Percentiles rank a stretch among this genome's conserved stretches.
Evolutionary conservation across 2,113 vertebrate genomes (phyloP).

Genomic region (Tragelaphus buxtoni): DNA sequence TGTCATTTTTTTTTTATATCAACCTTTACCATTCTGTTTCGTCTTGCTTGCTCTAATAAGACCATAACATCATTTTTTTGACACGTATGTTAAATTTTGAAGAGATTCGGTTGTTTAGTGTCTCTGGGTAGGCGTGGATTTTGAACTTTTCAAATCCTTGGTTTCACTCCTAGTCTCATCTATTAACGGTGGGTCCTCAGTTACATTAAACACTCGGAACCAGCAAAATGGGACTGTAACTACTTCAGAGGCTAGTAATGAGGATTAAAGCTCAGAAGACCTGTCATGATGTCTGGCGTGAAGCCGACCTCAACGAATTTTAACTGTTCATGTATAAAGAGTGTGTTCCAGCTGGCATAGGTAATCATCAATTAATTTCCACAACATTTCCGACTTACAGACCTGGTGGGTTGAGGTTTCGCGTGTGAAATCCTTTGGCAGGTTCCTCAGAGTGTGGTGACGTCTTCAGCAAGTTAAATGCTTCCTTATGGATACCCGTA

Average conservation of each 20-base stretch:
- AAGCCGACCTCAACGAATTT: neutral
- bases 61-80: neutral
- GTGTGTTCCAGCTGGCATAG: neutral
- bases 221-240: neutral
- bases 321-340: conserved; percentile 7
- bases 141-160: neutral
- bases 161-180: neutral
- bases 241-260: neutral
- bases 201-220: neutral
- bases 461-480: neutral
- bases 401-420: neutral
- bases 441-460: neutral
- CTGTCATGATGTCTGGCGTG: neutral
- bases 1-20: neutral
- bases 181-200: neutral
- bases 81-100: neutral
- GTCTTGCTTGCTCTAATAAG: neutral
- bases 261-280: neutral
- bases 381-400: neutral
- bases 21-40: neutral
- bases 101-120: neutral
- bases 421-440: neutral
- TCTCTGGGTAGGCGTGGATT: neutral
- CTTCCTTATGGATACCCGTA: neutral
- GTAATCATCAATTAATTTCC: neutral